These are phyloP conservation scores for Myiothlypis chrysogaster DNA, from an alignment of 2,797 vertebrate genomes.

Conservation along the genomic window DNA sequence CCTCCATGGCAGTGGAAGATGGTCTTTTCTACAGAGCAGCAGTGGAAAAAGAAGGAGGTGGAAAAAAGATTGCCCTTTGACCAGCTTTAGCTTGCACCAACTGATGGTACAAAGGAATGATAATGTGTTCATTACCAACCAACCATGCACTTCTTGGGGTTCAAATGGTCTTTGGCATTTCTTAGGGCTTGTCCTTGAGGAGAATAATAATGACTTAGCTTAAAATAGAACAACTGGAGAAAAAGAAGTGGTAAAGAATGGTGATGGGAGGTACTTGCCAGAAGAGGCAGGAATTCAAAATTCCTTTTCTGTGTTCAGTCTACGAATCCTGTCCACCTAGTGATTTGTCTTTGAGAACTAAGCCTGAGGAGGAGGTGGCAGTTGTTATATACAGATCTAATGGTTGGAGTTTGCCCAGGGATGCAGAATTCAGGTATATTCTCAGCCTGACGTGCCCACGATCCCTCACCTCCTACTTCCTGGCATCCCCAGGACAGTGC, in stretches of 20 bases:
- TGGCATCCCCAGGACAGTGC: neutral
- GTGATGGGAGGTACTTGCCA: neutral
- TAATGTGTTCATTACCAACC: neutral
- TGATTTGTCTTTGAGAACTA: neutral
- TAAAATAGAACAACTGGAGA: neutral
- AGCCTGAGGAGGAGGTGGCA: neutral
- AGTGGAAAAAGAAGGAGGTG: neutral
- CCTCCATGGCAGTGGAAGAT: neutral
- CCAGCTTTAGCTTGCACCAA: neutral
- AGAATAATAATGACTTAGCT: neutral
- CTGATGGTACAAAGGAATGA: neutral
- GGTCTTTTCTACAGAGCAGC: neutral
- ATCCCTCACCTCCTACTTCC: neutral
- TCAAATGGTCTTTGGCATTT: neutral
- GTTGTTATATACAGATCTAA: neutral
- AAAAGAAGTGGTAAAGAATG: neutral
- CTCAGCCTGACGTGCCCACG: neutral
- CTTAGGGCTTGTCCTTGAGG: neutral
- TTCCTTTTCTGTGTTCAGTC: neutral
- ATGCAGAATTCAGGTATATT: neutral
- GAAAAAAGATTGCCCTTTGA: neutral
- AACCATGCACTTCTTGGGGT: neutral
- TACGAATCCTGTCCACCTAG: rapidly evolving
- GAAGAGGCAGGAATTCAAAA: neutral
- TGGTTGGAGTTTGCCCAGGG: neutral